These are phyloP conservation scores for Antitype chi DNA, from an alignment of 2,888 invertebrate species.

Conservation along the genomic window DNA sequence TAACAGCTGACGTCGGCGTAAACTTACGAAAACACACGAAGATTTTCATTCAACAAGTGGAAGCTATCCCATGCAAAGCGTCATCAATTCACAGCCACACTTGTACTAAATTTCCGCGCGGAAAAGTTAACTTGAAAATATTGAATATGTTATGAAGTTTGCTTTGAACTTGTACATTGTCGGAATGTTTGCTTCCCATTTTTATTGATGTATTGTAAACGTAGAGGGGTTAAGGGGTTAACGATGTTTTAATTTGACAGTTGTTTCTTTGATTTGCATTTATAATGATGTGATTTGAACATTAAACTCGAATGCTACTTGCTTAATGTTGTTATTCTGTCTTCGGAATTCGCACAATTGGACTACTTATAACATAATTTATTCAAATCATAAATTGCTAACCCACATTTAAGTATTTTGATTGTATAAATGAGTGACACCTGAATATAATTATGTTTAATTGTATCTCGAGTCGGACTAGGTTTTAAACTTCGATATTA, in stretches of 20 bases:
- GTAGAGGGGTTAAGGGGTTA: conserved; percentile 10
- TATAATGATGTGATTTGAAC: conserved; percentile 38
- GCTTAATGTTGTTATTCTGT: conserved; percentile 33
- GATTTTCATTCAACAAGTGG: conserved; percentile 89
- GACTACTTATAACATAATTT: conserved; percentile 51
- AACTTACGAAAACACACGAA: conserved; percentile 85
- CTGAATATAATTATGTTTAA: conserved; percentile 48
- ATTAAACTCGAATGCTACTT: conserved; percentile 39
- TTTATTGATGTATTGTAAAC: conserved; percentile 36
- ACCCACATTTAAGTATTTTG: conserved; percentile 49
- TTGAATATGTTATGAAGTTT: conserved; percentile 60
- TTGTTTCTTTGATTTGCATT: conserved; percentile 39
- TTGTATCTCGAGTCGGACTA: conserved; percentile 37
- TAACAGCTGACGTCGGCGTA: conserved; percentile 75
- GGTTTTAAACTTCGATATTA: conserved; percentile 45
- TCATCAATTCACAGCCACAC: conserved; percentile 72
- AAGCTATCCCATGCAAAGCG: conserved; percentile 74
- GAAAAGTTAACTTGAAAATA: conserved; percentile 60
- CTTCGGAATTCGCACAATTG: conserved; percentile 52
- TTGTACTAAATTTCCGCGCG: conserved; percentile 62
- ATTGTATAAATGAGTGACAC: conserved; percentile 48
- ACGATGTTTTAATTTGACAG: conserved; percentile 39
- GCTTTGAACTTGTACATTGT: conserved; percentile 32
- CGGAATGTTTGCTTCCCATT: conserved; percentile 36
- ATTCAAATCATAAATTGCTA: conserved; percentile 53